Conservation (phyloP, 2,797 vertebrate genomes). For the Alectoris magna region DNA sequence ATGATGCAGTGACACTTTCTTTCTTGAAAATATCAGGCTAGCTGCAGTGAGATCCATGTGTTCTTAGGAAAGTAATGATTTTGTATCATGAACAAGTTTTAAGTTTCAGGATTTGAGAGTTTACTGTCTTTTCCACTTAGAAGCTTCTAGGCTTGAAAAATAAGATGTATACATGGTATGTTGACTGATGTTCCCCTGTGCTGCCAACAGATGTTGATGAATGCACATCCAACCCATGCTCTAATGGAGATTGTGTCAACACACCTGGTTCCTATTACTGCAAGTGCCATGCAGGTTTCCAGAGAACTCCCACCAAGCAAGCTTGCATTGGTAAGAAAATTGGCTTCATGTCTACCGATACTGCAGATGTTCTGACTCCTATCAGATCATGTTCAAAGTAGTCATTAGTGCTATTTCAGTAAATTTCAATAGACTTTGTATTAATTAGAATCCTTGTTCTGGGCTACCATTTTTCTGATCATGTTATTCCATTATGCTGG, state of each 20-base stretch:
- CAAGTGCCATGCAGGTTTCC: conserved; percentile 82
- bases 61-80: neutral
- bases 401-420: neutral
- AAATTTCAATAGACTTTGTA: neutral
- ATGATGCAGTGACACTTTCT: neutral
- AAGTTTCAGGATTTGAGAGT: neutral
- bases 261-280: conserved; percentile 85
- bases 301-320: conserved; percentile 80
- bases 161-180: fast-evolving
- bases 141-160: neutral
- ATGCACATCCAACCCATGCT: conserved; percentile 80
- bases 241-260: conserved; percentile 83
- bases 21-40: neutral
- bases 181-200: conserved; percentile 31
- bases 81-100: neutral
- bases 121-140: neutral
- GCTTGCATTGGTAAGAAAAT: conserved; percentile 79
- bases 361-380: neutral
- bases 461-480: neutral
- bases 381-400: neutral
- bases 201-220: conserved; percentile 81
- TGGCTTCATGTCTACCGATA: neutral
- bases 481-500: neutral
- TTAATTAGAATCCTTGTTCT: neutral
- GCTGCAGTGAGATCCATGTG: neutral